Conservation (phyloP, 2,888 invertebrate genomes). For the Patella ulyssiponensis region DNA sequence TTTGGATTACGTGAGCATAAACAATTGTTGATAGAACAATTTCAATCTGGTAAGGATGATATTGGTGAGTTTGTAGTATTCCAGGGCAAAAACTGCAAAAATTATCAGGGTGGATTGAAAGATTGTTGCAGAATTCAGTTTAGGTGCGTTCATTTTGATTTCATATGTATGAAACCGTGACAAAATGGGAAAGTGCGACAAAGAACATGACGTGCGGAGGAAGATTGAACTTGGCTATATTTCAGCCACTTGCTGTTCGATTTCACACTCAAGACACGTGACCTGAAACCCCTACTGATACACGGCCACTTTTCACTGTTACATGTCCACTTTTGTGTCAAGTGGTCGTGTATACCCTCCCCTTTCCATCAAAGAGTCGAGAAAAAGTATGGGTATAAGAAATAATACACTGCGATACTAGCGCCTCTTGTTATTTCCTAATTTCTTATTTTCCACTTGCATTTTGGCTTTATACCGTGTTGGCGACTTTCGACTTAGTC, state of each 20-base stretch:
- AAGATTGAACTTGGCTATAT: too few relatives aligned
- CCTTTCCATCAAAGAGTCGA: slow-evolving; percentile 6
- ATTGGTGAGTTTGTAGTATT: background rate
- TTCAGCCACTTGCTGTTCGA: too few relatives aligned
- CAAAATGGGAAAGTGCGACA: too few relatives aligned
- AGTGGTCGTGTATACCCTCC: background rate
- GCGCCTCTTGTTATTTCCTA: too few relatives aligned
- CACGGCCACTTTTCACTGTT: too few relatives aligned
- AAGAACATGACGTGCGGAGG: too few relatives aligned
- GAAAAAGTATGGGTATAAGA: slow-evolving; percentile 10
- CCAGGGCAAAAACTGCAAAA: background rate
- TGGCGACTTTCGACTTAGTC: too few relatives aligned
- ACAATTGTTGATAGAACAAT: background rate
- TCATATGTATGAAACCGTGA: background rate
- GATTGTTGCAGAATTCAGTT: background rate
- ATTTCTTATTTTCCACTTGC: too few relatives aligned
- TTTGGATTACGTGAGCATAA: background rate
- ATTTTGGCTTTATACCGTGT: too few relatives aligned
- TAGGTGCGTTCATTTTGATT: background rate
- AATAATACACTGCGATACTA: too few relatives aligned
- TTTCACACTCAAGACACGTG: too few relatives aligned
- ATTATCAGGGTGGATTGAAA: background rate
- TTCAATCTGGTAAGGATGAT: background rate
- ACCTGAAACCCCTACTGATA: too few relatives aligned
- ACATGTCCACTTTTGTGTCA: background rate